Evolutionary conservation across 2,888 invertebrate genomes (phyloP), one percentile per base, ranked within the genome.

Genomic region (Cataglyphis altisquamis): DNA sequence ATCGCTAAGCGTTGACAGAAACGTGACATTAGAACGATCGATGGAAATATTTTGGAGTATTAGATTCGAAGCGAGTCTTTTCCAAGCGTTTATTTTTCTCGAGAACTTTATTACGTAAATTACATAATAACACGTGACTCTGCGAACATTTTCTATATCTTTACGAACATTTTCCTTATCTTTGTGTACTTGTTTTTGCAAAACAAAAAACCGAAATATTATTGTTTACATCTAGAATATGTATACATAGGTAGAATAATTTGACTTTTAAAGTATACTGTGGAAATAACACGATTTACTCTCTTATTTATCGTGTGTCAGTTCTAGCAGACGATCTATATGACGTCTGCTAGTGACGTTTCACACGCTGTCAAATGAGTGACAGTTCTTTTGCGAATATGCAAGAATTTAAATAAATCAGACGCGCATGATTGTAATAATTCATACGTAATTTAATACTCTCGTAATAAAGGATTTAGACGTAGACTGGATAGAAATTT

Each of bases 311-410:
- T 91, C 92, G 91, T 25, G 25, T 25, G 92, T 90, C 91, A 91
- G 87, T 91, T 80, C 81, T 86, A 92, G 92, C 92, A 93, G 92
- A 93, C 92, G 92, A 84, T 83, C 75, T 85, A 85, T 84, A 15
- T 39, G 81, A 90, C 86, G 88, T 91, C 91, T 89, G 89, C 91
- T 89, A 85, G 75, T 10, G 84, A 66, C 67, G 66, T 60, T 67
- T 73, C 25, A 12, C 6, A n/a, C 9, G 18, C 15, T 15, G 57
- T 70, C n/a, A 39, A 21, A 0, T 5, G 15, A 45, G 6, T 18
- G 45, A 15, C 10, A 2, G 15, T 29, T 1, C 21, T n/a, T 4
- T 39, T 39, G 9, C 3, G 15, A 41, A 4, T 1, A 25, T 12
- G 21, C 12, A 25, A 41, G n/a, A 48, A 45, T 48, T n/a, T 10